Percentiles rank a stretch among this genome's conserved stretches.
These are phyloP conservation scores for Cochlearius cochlearius DNA, from an alignment of 2,113 vertebrate species.

Conservation along the genomic window DNA sequence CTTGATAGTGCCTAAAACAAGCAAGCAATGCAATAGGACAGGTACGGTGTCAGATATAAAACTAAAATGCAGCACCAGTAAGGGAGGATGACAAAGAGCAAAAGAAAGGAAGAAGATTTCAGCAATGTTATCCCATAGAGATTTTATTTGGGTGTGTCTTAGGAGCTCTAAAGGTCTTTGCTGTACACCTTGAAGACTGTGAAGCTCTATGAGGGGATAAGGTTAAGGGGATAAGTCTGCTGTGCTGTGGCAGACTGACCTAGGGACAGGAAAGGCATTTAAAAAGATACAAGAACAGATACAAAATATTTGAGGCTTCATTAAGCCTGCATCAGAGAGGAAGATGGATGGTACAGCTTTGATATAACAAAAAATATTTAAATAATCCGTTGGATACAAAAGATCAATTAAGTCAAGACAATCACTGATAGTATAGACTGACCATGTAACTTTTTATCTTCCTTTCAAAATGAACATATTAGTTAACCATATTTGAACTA, in stretches of 20 bases:
- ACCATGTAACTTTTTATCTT: background rate
- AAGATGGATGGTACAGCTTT: background rate
- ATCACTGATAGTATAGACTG: background rate
- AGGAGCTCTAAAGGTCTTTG: background rate
- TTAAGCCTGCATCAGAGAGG: background rate
- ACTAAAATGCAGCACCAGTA: background rate
- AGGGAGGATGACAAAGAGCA: background rate
- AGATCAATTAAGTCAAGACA: background rate
- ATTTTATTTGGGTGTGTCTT: background rate
- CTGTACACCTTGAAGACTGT: background rate
- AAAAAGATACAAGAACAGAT: background rate
- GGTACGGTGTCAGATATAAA: background rate
- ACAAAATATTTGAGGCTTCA: background rate
- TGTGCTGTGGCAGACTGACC: background rate
- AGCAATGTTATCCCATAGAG: background rate
- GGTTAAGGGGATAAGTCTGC: background rate
- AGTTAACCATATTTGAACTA: background rate
- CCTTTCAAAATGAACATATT: background rate
- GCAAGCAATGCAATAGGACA: background rate
- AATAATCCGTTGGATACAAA: background rate
- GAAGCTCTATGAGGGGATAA: background rate
- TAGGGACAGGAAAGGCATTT: background rate
- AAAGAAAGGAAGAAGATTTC: background rate
- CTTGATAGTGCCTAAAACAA: background rate
- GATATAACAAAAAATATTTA: background rate